Evolutionary conservation across 1,140 invertebrate genomes (phyloP).

Genomic region (Pinna nobilis): DNA sequence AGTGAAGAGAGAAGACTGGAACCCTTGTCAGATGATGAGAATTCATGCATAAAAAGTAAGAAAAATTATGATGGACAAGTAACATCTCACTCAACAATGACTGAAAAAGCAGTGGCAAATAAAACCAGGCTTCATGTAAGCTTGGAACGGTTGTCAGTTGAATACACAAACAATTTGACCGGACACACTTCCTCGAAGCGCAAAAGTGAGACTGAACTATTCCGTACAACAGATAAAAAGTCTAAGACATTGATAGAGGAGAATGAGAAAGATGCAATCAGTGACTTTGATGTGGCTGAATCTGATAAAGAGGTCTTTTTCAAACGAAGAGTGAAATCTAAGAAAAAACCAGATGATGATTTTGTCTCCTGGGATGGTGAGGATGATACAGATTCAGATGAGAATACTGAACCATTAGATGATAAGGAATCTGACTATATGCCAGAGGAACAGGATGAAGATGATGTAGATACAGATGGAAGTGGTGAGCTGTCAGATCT

Average conservation of each 20-base stretch:
- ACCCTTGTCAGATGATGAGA: neutral
- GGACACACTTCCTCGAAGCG: conserved; percentile 1
- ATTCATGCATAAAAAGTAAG: neutral
- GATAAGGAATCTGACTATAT: neutral
- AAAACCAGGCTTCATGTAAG: conserved; percentile 4
- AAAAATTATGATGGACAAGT: neutral
- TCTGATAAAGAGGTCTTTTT: conserved; percentile 14
- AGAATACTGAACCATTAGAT: conserved; percentile 1
- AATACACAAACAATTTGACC: neutral
- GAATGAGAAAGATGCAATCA: neutral
- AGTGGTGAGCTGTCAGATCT: neutral
- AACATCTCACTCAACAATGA: neutral
- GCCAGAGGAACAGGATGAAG: neutral
- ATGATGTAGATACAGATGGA: neutral
- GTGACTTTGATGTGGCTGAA: conserved; percentile 9
- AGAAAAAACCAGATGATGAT: neutral
- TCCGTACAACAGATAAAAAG: neutral
- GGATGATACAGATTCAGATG: neutral
- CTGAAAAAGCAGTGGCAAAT: neutral
- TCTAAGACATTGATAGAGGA: neutral
- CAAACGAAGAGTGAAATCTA: neutral
- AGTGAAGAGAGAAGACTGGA: neutral
- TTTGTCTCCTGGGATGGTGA: neutral
- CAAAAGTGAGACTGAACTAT: neutral
- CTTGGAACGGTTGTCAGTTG: neutral